Evolutionary conservation across 2,113 vertebrate species (phyloP).

Genomic region (Falco punctatus): DNA sequence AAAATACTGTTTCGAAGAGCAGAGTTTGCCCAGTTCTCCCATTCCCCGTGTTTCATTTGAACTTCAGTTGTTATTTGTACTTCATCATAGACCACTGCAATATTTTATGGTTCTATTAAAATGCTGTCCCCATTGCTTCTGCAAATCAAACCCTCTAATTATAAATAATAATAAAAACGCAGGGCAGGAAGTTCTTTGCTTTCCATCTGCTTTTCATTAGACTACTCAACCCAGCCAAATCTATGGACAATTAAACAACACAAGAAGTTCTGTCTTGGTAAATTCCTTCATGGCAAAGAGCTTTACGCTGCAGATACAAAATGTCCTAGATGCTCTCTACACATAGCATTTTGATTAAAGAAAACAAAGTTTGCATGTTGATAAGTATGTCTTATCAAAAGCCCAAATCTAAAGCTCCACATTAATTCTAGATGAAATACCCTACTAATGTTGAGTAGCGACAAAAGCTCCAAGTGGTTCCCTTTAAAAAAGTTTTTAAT

Average conservation of each 20-base stretch:
- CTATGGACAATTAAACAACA: neutral
- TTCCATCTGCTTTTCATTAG: constrained; percentile 57
- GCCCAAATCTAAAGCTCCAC: neutral
- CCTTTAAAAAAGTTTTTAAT: neutral
- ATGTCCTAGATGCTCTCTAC: neutral
- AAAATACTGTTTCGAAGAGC: neutral
- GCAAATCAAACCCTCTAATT: constrained; percentile 30
- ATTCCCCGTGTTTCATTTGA: neutral
- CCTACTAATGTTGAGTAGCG: neutral
- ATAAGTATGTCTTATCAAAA: neutral
- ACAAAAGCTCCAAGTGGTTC: neutral
- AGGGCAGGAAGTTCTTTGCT: constrained; percentile 25
- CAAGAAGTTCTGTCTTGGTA: neutral
- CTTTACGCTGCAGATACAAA: neutral
- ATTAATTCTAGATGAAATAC: neutral
- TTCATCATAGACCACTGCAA: neutral
- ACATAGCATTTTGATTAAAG: neutral
- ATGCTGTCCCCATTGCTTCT: neutral
- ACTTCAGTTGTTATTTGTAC: neutral
- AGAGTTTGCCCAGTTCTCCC: neutral
- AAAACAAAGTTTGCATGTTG: neutral
- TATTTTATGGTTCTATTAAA: neutral
- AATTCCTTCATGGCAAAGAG: neutral
- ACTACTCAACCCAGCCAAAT: neutral
- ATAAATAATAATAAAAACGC: neutral